Conservation (phyloP, 2,113 vertebrate genomes). For the Phrynocephalus versicolor region DNA sequence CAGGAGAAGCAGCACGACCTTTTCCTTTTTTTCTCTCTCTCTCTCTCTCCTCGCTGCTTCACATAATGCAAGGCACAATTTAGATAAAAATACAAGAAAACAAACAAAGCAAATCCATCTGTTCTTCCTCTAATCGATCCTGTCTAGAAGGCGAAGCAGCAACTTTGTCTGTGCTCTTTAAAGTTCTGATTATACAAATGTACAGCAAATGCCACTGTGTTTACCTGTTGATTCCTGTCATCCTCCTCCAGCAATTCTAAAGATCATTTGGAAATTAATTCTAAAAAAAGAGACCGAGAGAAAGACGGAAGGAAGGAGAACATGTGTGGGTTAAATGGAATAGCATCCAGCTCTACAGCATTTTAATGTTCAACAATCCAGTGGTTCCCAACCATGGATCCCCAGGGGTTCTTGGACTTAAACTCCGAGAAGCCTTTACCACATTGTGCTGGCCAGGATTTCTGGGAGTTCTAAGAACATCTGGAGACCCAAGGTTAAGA, state of each 20-base stretch:
- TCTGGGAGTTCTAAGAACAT: too few relatives aligned
- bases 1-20: not conserved
- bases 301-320: not conserved
- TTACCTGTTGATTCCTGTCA: constrained; percentile 13
- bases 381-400: not conserved
- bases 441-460: too few relatives aligned
- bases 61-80: constrained; percentile 20
- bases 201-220: constrained; percentile 21
- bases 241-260: constrained; percentile 25
- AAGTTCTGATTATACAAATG: constrained; percentile 35
- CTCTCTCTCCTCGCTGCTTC: not conserved
- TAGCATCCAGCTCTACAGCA: not conserved
- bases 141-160: constrained; percentile 21
- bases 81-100: constrained; percentile 35
- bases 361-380: not conserved
- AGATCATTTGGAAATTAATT: constrained; percentile 28
- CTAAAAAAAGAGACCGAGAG: not conserved
- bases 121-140: constrained; percentile 23
- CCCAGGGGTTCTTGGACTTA: too few relatives aligned
- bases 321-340: constrained; percentile 7
- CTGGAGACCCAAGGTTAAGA: too few relatives aligned
- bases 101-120: constrained; percentile 40
- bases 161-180: constrained; percentile 31
- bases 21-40: not conserved
- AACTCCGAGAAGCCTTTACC: too few relatives aligned